Evolutionary conservation across 2,888 invertebrate species (phyloP).

Genomic region (Aelia acuminata): DNA sequence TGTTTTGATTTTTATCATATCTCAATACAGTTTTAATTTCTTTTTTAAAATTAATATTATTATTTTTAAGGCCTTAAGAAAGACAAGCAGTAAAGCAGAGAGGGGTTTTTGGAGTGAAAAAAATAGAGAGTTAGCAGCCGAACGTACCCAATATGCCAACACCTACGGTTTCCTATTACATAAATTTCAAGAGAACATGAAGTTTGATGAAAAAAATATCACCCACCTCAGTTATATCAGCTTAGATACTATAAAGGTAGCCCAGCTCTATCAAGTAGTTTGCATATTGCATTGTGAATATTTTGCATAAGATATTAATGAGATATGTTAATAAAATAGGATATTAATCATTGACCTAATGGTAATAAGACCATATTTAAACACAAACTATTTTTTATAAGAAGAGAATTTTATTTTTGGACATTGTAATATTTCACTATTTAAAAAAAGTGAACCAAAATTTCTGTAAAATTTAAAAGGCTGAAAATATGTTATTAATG

Average conservation of each 20-base stretch:
- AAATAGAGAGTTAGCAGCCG: neutral
- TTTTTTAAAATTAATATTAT: neutral
- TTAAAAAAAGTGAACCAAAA: too few species aligned
- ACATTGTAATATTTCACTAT: too few species aligned
- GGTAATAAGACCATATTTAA: too few species aligned
- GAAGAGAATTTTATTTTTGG: too few species aligned
- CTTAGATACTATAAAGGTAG: neutral
- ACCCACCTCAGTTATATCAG: conserved; percentile 9
- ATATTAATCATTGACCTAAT: too few species aligned
- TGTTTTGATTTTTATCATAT: neutral
- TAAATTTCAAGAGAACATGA: conserved; percentile 38
- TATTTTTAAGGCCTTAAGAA: neutral
- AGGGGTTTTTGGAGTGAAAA: neutral
- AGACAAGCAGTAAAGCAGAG: neutral
- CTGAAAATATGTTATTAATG: too few species aligned
- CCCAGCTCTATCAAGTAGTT: neutral
- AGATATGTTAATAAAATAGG: too few species aligned
- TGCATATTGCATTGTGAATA: too few species aligned
- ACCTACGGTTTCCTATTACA: neutral
- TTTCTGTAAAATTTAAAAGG: too few species aligned
- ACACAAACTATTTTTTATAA: too few species aligned
- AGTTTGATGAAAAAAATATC: conserved; percentile 2
- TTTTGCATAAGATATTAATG: too few species aligned
- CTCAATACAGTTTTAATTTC: neutral
- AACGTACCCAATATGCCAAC: neutral